Evolutionary conservation across 2,888 invertebrate genomes (phyloP).

Genomic region (Caenorhabditis macrosperma): DNA sequence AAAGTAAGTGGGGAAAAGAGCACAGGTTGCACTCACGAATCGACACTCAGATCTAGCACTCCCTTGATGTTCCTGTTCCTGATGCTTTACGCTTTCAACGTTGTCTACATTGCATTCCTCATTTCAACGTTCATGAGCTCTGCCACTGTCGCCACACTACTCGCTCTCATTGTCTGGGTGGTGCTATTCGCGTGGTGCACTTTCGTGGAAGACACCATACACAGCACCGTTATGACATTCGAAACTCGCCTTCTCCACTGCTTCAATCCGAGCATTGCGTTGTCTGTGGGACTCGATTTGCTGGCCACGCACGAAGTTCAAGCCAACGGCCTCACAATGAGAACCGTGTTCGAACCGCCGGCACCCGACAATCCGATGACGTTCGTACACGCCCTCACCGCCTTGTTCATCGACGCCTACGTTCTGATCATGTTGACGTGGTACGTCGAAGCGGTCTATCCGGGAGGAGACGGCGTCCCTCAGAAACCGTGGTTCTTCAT

Average conservation of each 20-base stretch:
- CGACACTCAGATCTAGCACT: conserved; percentile 63
- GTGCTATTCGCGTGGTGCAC: conserved; percentile 75
- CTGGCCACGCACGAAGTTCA: conserved; percentile 74
- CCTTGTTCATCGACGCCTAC: conserved; percentile 73
- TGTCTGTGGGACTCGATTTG: conserved; percentile 68
- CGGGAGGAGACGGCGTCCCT: conserved; percentile 88
- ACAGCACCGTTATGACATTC: conserved; percentile 62
- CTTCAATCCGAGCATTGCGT: conserved; percentile 73
- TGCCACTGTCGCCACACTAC: conserved; percentile 72
- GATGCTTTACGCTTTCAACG: conserved; percentile 71
- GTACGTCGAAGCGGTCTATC: conserved; percentile 90
- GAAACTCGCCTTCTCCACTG: conserved; percentile 68
- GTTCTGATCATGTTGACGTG: conserved; percentile 88
- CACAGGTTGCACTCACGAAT: not conserved
- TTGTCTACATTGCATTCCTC: conserved; percentile 72
- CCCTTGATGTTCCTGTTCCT: conserved; percentile 73
- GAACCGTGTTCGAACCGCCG: conserved; percentile 56
- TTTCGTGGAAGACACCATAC: conserved; percentile 64
- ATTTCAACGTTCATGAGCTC: conserved; percentile 76
- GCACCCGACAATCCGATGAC: conserved; percentile 72
- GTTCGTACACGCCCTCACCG: conserved; percentile 66
- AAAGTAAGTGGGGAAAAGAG: conserved; percentile 58
- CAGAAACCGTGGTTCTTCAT: conserved; percentile 87
- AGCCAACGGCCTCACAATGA: conserved; percentile 72
- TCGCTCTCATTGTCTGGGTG: conserved; percentile 75